Base-by-base conservation (phyloP, 2,797 vertebrate genomes). In the Labeo calbasu region DNA sequence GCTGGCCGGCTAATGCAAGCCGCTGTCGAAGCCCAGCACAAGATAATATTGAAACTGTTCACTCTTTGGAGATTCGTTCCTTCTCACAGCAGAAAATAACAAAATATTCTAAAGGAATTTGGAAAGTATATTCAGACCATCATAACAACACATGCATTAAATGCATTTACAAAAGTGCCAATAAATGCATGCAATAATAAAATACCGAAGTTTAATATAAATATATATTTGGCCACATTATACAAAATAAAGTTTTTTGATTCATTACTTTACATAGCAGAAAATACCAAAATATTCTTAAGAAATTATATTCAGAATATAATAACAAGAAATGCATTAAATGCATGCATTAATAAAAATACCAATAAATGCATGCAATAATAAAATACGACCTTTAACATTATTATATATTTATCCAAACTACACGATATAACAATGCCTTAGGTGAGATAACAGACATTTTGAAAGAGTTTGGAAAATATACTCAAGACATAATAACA, bases 1-100 rank as follows among this genome's bases (percentile, higher is more conserved):
- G 14, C 43, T 23, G n/a, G 32, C 23, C 61, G 23, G 57, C 17
- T 85, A 69, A 84, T 71, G 83, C 72, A 51, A 63, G 32, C 32
- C 32, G 32, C 32, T 36, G 32, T 36, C 32, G 32, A 36, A 36
- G 21, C 25, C 55, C 28, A 28, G 51, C 12, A 2, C 10, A 6
- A 10, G 13, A 15, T 63, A 17, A 65, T 65, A 65, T 32, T 0
- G 0, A 15, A 65, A 28, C 25, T 28, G 61, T 65, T 28, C 61
- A 32, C 61, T 32, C 61, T 2, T 28, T 28, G 61, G 25, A 32
- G 25, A 61, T 25, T 61, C 11, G 13, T 25, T 23, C 3, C n/a
- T 23, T 23, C n/a, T 61, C 57, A 25, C 5, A 25, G n/a, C 23
- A 13, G 57, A 61, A 61, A 25, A 59, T n/a, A 11, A 3, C 57